Base-by-base conservation (phyloP, 2,888 invertebrate species). In the Pseudanteris insignis region DNA sequence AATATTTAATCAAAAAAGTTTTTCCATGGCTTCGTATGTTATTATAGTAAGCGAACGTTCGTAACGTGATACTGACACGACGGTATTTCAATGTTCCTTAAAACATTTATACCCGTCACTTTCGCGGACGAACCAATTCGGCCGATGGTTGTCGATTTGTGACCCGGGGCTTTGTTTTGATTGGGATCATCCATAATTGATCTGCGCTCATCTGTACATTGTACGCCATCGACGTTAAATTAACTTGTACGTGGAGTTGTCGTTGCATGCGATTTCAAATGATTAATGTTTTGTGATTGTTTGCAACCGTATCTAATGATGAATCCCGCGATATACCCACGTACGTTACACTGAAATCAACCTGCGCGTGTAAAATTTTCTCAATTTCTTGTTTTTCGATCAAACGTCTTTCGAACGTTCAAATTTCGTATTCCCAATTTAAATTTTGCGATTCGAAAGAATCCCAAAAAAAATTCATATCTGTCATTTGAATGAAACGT, bases 191-290 rank as follows among this genome's bases (percentile, higher is more conserved):
- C 14, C 29, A 13, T 29, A 46, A 46, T 29, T 34, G 44, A 11
- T 44, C 33, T 24, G 33, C 32, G 36, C 36, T 46, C 36, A 46
- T 46, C 36, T 5, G 29, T 24, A 18, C 7, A 21, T 46, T 46
- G 46, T 46, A 36, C 36, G 36, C 24, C 28, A 29, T 21, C 36
- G 8, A 1, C 21, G 36, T 28, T 28, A 46, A 29, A 36, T 36
- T 21, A 46, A 46, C 18, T 13, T 21, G 36, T 28, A 34, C 46
- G 36, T 46, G 36, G 28, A 26, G n/a, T 47, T 24, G 37, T 46
- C 36, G 36, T 29, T 14, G 21, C 25, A 0, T 13, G 25, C 29
- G 7, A 7, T 24, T 29, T 26, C 1, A 3, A 5, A 18, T 30
- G 24, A 48, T 36, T 4, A n/a, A n/a, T 38, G 30, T 38, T 21